A percentile compares a stretch with the other conserved stretches of the same genome.
Conservation (phyloP, 1,140 invertebrate species). For the Ruditapes philippinarum region DNA sequence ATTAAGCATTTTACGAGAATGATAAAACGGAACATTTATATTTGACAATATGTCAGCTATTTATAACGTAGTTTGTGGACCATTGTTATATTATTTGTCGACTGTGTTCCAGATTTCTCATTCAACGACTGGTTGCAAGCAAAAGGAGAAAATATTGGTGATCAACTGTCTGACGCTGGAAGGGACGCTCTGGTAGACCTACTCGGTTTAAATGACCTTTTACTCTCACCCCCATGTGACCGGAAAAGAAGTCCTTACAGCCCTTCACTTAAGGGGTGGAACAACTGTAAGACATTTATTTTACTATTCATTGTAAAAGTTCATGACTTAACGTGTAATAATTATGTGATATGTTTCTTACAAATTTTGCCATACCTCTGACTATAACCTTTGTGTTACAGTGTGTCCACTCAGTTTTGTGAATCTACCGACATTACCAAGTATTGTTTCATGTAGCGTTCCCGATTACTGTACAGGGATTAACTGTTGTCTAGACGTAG, state of each 20-base stretch:
- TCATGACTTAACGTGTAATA: no score
- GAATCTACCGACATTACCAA: constrained; percentile 26
- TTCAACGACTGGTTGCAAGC: neutral
- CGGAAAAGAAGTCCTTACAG: constrained; percentile 67
- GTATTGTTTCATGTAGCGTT: constrained; percentile 37
- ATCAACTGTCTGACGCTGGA: constrained; percentile 55
- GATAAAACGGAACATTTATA: no score
- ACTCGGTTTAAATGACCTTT: constrained; percentile 66
- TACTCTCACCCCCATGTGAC: constrained; percentile 72
- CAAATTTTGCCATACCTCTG: no score
- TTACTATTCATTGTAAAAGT: no score
- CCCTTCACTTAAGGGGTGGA: constrained; percentile 72
- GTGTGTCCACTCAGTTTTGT: constrained; percentile 50
- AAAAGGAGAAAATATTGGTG: constrained; percentile 10
- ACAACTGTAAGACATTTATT: constrained; percentile 74
- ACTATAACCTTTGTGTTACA: constrained; percentile 43
- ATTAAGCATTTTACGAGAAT: no score
- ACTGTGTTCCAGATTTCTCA: constrained; percentile 20
- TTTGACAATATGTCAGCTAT: no score
- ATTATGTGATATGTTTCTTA: no score
- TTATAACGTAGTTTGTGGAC: no score
- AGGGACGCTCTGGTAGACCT: constrained; percentile 67
- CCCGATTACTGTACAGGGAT: constrained; percentile 53
- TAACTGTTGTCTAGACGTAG: constrained; percentile 55
- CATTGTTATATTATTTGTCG: no score